These are phyloP conservation scores for Cephus runcator DNA, from an alignment of 2,888 invertebrate species.

Conservation along the genomic window DNA sequence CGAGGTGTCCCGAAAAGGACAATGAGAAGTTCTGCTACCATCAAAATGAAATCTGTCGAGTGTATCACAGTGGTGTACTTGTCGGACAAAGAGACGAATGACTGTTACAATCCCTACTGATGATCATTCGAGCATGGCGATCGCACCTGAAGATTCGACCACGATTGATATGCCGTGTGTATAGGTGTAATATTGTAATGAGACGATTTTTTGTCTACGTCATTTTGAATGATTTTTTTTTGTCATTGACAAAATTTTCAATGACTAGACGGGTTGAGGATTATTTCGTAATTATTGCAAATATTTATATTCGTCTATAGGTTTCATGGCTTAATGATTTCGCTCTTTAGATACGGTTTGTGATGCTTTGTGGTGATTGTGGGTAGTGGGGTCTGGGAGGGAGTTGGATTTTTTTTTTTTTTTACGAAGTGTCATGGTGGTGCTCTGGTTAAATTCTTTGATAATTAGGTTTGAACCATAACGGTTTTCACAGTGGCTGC, in stretches of 20 bases:
- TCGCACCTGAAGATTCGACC: neutral
- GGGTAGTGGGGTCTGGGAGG: conserved; percentile 8
- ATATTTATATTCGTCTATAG: neutral
- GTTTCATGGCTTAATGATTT: neutral
- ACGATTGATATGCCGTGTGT: neutral
- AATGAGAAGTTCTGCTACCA: neutral
- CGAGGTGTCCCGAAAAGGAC: neutral
- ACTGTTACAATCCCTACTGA: neutral
- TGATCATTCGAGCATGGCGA: neutral
- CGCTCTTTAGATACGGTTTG: neutral
- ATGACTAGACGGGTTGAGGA: too few species aligned
- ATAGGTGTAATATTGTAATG: neutral
- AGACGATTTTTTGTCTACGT: neutral
- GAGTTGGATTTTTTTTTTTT: neutral
- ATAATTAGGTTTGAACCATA: neutral
- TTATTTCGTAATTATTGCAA: too few species aligned
- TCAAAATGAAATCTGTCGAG: neutral
- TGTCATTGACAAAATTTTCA: too few species aligned
- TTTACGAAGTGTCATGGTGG: neutral
- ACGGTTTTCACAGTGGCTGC: neutral
- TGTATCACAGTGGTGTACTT: neutral
- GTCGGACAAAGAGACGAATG: neutral
- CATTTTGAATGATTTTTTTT: too few species aligned
- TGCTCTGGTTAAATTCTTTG: neutral
- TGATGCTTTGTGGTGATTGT: conserved; percentile 18